Evolutionary conservation across 2,113 vertebrate genomes (phyloP).

Genomic region (Psittacara wagleri): DNA sequence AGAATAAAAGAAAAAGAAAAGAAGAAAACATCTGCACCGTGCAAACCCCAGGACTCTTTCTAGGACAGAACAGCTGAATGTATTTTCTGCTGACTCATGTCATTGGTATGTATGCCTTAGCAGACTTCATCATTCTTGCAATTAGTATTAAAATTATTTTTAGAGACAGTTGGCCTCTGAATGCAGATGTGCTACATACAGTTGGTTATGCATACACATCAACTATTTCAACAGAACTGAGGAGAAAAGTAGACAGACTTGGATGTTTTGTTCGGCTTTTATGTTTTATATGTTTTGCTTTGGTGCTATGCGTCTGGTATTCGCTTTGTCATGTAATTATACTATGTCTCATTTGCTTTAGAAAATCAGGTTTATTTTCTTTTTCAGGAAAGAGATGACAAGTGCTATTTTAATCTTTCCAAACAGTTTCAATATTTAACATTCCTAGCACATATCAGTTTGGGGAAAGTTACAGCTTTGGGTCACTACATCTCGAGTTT

Average conservation of each 20-base stretch:
- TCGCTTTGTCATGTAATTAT: slow-evolving; percentile 11
- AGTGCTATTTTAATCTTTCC: slow-evolving; percentile 57
- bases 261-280: slow-evolving; percentile 24
- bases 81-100: slow-evolving; percentile 31
- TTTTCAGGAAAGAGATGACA: slow-evolving; percentile 25
- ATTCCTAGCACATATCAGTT: neutral
- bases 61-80: neutral
- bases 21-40: neutral
- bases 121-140: neutral
- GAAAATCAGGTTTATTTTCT: slow-evolving; percentile 47
- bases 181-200: neutral
- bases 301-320: neutral
- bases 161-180: neutral
- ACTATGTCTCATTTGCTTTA: neutral
- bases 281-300: neutral
- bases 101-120: neutral
- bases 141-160: slow-evolving; percentile 31
- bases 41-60: neutral
- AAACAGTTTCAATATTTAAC: neutral
- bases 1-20: neutral
- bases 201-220: neutral
- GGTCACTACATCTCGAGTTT: slow-evolving; percentile 46
- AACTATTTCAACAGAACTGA: neutral
- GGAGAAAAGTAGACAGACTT: neutral
- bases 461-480: neutral